phyloP scores from a whole-genome alignment of 2,113 vertebrate genomes.

The Mirza zaza region DNA sequence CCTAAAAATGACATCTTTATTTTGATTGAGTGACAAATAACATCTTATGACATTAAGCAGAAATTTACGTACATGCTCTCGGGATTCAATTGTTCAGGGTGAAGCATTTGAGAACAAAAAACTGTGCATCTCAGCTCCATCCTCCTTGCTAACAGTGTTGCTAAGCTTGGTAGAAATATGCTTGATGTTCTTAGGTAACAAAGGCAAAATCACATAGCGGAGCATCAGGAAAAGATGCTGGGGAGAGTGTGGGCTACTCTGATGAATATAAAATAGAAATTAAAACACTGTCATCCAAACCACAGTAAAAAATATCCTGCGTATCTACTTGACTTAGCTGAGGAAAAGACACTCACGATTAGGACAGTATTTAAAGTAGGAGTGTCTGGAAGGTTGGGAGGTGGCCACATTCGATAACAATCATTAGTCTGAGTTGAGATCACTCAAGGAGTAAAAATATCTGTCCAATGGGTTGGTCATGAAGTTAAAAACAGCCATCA shows the following conservation, averaged over 20 bases:
- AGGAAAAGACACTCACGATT: background rate
- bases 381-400: background rate
- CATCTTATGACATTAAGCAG: slow-evolving; percentile 65
- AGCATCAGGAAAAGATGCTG: background rate
- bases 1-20: slow-evolving; percentile 73
- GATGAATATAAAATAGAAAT: background rate
- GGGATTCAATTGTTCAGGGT: slow-evolving; percentile 60
- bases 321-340: background rate
- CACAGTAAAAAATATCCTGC: background rate
- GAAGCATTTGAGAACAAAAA: slow-evolving; percentile 59
- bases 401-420: background rate
- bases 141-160: background rate
- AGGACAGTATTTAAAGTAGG: background rate
- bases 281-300: background rate
- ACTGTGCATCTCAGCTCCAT: background rate
- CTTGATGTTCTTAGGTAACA: background rate
- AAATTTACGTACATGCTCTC: slow-evolving; percentile 62
- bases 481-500: background rate
- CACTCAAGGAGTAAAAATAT: background rate
- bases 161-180: background rate
- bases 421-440: background rate
- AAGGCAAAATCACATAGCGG: background rate
- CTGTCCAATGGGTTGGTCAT: background rate
- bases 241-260: background rate
- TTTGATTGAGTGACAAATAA: slow-evolving; percentile 79